Evolutionary conservation across 2,797 vertebrate genomes (phyloP), one percentile per base, ranked within the genome.

Genomic region (Takifugu ocellatus): DNA sequence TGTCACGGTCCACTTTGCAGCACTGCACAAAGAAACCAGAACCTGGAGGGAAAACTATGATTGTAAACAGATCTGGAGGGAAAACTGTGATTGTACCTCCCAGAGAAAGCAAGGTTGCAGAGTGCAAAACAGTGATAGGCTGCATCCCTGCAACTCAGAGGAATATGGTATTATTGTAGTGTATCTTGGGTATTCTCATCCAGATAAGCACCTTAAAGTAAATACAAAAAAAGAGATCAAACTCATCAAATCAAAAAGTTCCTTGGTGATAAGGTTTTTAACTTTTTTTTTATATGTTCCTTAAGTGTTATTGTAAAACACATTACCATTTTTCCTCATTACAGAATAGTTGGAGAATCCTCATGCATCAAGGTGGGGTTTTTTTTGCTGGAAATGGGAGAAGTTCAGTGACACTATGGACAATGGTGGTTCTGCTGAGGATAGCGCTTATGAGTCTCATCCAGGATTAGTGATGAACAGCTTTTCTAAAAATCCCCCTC

Each of bases 121-220:
- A 39, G 65, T 71, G 66, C 52, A 57, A 74, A 56, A 68, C 70
- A 66, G 49, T 56, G 71, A 81, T 25, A 51, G 65, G 68, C 63
- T 75, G 53, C 51, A 61, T 75, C 65, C 68, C 74, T 67, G 72
- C 65, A 43, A 59, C 51, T 27, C 36, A 39, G 36, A 39, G 36
- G 36, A 39, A 39, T 14, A 39, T 39, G 36, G 14, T 14, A 39
- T 39, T 39, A 39, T 39, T 39, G 1, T 39, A 39, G 36, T 39
- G 36, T 39, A 39, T 12, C 36, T 3, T 39, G 36, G 36, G 36
- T 5, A 14, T 39, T n/a, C 66, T 57, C 68, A 66, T 47, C 68
- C 65, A 50, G 54, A 63, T 59, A 72, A 89, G 87, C 83, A 88
- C 84, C 87, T 84, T 29, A 73, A 81, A 70, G 73, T 82, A 83